Evolutionary conservation across 2,113 vertebrate genomes (phyloP).

Genomic region (Cephalopterus ornatus): DNA sequence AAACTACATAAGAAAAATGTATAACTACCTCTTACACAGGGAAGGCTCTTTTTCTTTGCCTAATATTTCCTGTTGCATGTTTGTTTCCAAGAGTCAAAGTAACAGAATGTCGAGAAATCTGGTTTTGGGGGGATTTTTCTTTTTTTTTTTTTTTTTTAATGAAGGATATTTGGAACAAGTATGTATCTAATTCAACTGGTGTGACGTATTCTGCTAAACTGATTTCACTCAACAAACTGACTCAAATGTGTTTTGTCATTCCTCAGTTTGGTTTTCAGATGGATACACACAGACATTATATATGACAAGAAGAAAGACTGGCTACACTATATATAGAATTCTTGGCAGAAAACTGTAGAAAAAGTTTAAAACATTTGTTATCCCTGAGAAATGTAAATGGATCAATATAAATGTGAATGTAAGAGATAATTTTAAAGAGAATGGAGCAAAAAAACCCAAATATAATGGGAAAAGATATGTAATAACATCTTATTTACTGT

Average conservation of each 20-base stretch:
- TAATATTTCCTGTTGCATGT: background rate
- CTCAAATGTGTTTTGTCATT: background rate
- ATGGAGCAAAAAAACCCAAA: background rate
- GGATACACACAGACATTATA: background rate
- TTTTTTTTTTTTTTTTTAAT: background rate
- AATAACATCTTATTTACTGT: background rate
- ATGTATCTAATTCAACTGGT: background rate
- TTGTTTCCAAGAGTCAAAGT: background rate
- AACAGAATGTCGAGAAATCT: background rate
- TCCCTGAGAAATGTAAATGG: background rate
- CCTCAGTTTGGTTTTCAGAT: background rate
- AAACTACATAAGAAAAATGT: background rate
- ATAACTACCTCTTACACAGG: background rate
- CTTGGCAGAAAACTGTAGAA: background rate
- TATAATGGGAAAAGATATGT: background rate
- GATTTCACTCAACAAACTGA: background rate
- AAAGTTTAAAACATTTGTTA: background rate
- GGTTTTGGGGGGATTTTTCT: background rate
- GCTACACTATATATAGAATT: background rate
- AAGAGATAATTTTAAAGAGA: background rate
- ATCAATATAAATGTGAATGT: background rate
- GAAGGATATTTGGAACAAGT: background rate
- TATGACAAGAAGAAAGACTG: background rate
- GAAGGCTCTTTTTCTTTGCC: background rate
- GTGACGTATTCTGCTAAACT: background rate